Percentiles rank a stretch among this genome's conserved stretches.
phyloP scores from a whole-genome alignment of 1,140 invertebrate genomes.

The Orius laevigatus region DNA sequence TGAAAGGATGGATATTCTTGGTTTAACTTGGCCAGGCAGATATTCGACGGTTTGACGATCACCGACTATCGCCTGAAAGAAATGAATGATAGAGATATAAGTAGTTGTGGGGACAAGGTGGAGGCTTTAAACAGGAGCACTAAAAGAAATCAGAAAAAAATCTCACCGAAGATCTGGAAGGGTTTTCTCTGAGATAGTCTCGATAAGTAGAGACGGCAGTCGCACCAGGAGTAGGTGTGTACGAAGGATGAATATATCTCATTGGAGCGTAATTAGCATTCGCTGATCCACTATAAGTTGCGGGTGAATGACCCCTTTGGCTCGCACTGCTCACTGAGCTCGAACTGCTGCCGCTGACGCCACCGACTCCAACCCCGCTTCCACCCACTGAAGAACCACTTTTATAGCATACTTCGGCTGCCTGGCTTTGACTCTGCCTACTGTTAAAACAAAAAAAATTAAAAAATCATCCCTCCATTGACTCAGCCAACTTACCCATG shows the following conservation, averaged over 20 bases:
- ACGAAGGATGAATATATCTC: constrained; percentile 14
- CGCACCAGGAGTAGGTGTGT: not conserved
- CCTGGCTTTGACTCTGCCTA: constrained; percentile 4
- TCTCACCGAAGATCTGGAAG: constrained; percentile 5
- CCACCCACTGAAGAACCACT: not conserved
- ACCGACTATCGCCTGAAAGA: constrained; percentile 8
- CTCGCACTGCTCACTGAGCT: constrained; percentile 2
- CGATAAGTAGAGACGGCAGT: constrained; percentile 6
- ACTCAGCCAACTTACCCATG: constrained; percentile 18
- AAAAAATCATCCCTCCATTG: not conserved
- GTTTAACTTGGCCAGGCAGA: constrained; percentile 16
- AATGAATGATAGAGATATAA: not conserved
- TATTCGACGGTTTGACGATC: constrained; percentile 12
- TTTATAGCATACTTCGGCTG: constrained; percentile 6
- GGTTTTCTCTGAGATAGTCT: constrained; percentile 2
- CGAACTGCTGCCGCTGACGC: not conserved
- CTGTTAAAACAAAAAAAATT: constrained; percentile 1
- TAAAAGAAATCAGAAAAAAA: not conserved
- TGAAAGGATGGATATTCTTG: constrained; percentile 18
- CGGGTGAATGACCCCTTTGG: constrained; percentile 5
- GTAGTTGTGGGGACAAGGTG: no score
- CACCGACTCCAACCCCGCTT: not conserved
- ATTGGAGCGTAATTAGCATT: constrained; percentile 10
- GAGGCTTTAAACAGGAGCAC: not conserved
- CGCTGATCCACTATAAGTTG: constrained; percentile 1